Evolutionary conservation across 2,113 vertebrate genomes (phyloP).

Genomic region (Gasterosteus nipponicus): DNA sequence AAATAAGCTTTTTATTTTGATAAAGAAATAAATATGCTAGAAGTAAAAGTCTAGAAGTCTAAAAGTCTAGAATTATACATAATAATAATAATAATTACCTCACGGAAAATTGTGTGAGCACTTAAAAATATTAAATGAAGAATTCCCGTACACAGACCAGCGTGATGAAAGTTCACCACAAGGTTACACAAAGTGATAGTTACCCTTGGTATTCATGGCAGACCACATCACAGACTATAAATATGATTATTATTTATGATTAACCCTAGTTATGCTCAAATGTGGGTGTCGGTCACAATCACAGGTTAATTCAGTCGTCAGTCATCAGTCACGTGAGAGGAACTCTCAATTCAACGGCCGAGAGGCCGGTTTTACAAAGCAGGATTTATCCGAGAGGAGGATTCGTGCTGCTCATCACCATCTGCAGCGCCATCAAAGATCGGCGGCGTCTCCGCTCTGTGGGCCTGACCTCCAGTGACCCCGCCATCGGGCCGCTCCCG

Average conservation of each 20-base stretch:
- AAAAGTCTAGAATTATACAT: no score
- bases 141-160: no score
- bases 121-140: no score
- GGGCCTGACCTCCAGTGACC: slow-evolving; percentile 12
- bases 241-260: no score
- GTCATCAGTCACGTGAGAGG: neutral
- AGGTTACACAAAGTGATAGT: no score
- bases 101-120: no score
- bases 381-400: neutral
- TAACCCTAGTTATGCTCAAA: no score
- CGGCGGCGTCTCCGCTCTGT: slow-evolving; percentile 21
- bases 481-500: neutral
- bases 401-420: slow-evolving; percentile 32
- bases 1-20: neutral
- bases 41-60: no score
- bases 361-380: neutral
- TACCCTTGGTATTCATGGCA: no score
- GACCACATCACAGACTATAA: no score
- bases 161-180: no score
- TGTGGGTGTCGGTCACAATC: neutral
- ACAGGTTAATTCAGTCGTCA: neutral
- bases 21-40: neutral
- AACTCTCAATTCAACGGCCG: neutral
- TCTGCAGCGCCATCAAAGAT: slow-evolving; percentile 27
- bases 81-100: no score